Percentiles rank a stretch among this genome's conserved stretches.
Conservation (phyloP, 2,888 invertebrate genomes). For the Phanerotoma sp. region DNA sequence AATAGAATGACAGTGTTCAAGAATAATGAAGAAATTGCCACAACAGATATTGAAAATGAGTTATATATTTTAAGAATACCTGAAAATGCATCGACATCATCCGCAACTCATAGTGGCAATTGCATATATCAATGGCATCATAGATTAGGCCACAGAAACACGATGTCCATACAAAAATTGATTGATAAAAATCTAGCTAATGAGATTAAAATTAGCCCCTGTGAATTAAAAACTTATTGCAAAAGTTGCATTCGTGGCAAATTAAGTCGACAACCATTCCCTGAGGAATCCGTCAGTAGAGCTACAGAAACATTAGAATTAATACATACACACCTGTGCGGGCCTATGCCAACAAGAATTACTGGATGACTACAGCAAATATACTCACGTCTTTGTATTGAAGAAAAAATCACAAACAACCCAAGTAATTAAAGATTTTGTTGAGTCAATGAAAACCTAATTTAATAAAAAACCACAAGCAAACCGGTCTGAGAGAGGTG, state of each 20-base stretch:
- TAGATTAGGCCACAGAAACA: conserved; percentile 27
- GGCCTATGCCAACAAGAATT: conserved; percentile 27
- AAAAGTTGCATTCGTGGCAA: conserved; percentile 30
- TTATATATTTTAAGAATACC: neutral
- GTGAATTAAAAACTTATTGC: conserved; percentile 15
- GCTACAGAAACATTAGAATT: conserved; percentile 25
- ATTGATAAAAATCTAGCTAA: conserved; percentile 7
- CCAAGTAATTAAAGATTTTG: conserved; percentile 9
- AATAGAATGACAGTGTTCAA: conserved; percentile 3
- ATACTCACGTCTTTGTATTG: conserved; percentile 21
- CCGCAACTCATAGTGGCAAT: neutral
- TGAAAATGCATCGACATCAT: neutral
- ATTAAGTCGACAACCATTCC: conserved; percentile 25
- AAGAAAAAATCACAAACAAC: conserved; percentile 12
- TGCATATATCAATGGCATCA: conserved; percentile 28
- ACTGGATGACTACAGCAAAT: conserved; percentile 34
- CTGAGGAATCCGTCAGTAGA: conserved; percentile 19
- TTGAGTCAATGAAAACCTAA: conserved; percentile 16
- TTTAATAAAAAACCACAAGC: conserved; percentile 18
- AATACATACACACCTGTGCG: conserved; percentile 32
- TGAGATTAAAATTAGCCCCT: conserved; percentile 7
- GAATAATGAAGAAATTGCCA: neutral
- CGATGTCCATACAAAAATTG: conserved; percentile 15
- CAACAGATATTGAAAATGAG: neutral
- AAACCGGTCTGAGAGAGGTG: conserved; percentile 25